phyloP scores from a whole-genome alignment of 1,140 invertebrate species.

The Mycetomoellerius zeteki region DNA sequence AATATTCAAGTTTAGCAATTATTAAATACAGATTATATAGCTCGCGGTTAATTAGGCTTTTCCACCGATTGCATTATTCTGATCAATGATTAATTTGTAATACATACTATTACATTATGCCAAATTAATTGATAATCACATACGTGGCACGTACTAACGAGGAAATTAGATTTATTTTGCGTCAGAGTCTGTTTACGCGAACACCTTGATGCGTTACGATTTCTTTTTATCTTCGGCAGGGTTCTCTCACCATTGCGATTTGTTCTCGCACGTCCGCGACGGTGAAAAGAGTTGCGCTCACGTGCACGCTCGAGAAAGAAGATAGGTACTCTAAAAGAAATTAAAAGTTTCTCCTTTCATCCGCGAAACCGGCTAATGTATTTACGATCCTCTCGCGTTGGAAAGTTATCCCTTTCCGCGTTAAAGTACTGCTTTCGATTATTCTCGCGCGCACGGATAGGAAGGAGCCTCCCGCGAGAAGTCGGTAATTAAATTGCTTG shows the following conservation, averaged over 20 bases:
- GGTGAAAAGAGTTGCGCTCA: slow-evolving; percentile 47
- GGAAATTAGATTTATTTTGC: slow-evolving; percentile 17
- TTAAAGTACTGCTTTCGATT: slow-evolving; percentile 67
- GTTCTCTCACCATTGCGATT: slow-evolving; percentile 22
- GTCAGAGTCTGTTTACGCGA: neutral
- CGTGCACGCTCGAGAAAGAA: slow-evolving; percentile 32
- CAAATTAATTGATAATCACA: neutral
- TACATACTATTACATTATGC: slow-evolving; percentile 6
- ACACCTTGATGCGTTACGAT: neutral
- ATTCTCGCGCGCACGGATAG: slow-evolving; percentile 40
- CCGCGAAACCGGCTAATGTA: slow-evolving; percentile 51
- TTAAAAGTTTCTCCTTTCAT: slow-evolving; percentile 62
- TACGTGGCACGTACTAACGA: neutral
- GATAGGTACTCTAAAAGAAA: slow-evolving; percentile 57
- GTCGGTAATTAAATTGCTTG: slow-evolving; percentile 70
- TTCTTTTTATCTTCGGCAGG: slow-evolving; percentile 14
- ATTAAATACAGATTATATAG: neutral
- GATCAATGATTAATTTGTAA: slow-evolving; percentile 24
- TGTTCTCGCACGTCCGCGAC: slow-evolving; percentile 33
- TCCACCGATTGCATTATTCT: slow-evolving; percentile 1
- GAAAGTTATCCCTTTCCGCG: slow-evolving; percentile 62
- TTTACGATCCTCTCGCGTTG: slow-evolving; percentile 60
- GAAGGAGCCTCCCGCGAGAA: slow-evolving; percentile 53
- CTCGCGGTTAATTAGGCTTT: neutral
- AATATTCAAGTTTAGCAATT: slow-evolving; percentile 13